Conservation (phyloP, 30 jellyfish, hydroid and myxozoan genomes). For the Aurelia sp. region DNA sequence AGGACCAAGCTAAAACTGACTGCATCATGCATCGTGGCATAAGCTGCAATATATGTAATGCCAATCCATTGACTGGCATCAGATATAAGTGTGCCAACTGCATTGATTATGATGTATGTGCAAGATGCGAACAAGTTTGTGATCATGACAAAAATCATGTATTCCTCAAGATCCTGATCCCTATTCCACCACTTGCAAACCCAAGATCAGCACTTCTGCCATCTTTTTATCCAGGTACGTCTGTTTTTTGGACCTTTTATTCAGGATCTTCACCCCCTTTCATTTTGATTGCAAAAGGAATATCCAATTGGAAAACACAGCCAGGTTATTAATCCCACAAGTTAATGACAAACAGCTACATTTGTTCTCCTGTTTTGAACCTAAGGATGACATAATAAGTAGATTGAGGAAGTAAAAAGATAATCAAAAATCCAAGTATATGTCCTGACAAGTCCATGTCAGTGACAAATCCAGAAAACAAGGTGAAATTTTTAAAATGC, state of each 20-base stretch:
- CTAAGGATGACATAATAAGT: no score
- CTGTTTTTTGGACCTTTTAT: not conserved
- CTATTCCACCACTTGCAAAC: constrained; percentile 96
- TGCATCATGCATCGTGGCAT: constrained; percentile 88
- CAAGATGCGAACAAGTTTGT: constrained; percentile 93
- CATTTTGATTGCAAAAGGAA: no score
- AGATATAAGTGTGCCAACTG: constrained; percentile 96
- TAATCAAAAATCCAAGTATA: no score
- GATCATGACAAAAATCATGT: constrained; percentile 94
- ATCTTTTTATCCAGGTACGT: constrained; percentile 93
- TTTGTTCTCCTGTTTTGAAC: no score
- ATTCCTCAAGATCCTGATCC: constrained; percentile 77
- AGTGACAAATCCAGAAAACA: no score
- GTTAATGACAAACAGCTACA: no score
- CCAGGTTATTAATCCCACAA: no score
- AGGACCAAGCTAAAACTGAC: constrained; percentile 79
- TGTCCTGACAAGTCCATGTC: no score
- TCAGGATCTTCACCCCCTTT: no score
- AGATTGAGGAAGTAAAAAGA: no score
- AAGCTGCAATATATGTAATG: constrained; percentile 94
- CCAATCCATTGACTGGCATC: constrained; percentile 93
- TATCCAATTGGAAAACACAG: no score
- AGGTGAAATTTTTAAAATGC: no score
- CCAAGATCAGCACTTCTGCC: constrained; percentile 91
- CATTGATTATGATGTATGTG: constrained; percentile 92